Percentiles rank a stretch among this genome's conserved stretches.
Evolutionary conservation across 2,888 invertebrate species (phyloP).

Genomic region (Pheosia tremula): DNA sequence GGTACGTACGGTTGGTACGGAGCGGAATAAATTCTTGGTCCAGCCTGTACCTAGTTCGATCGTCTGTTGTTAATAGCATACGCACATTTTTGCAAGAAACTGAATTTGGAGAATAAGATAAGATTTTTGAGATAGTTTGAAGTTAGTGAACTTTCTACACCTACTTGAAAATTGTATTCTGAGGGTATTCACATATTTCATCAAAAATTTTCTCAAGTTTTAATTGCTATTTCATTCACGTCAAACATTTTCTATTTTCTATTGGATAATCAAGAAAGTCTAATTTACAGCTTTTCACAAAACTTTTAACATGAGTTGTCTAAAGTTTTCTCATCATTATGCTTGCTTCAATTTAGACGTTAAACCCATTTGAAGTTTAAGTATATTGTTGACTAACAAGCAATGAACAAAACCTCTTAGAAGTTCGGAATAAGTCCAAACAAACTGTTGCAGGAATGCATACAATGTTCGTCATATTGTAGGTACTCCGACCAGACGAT

Average conservation of each 20-base stretch:
- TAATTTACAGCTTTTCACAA: neutral
- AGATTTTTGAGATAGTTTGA: no score
- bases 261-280: neutral
- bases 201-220: neutral
- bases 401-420: neutral
- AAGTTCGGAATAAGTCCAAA: slow-evolving; percentile 1
- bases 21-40: no score
- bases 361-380: neutral
- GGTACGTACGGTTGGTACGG: no score
- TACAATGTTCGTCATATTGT: neutral
- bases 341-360: neutral
- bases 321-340: neutral
- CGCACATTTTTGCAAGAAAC: no score
- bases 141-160: no score
- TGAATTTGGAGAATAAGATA: no score
- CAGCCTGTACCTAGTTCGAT: no score
- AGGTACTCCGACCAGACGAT: neutral
- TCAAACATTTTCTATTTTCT: neutral
- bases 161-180: no score
- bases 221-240: neutral
- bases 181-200: no score
- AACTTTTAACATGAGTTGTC: neutral
- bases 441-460: neutral
- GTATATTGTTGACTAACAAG: neutral
- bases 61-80: no score